Evolutionary conservation across 2,888 invertebrate genomes (phyloP), one percentile per base, ranked within the genome.

Genomic region (Harpalus rufipes): DNA sequence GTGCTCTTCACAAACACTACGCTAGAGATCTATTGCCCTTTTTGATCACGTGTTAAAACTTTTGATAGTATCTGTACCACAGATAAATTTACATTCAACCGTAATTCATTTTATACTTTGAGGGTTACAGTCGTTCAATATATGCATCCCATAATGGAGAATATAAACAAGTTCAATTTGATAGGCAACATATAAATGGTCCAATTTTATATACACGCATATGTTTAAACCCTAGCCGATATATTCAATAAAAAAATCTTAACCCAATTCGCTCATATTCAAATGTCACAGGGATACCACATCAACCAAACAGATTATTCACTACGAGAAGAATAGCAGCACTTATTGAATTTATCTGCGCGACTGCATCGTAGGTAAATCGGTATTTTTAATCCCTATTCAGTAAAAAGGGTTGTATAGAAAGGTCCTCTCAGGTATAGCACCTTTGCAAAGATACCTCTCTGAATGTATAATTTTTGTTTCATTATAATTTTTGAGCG

Each of bases 191-290:
- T 58, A 32, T n/a, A 78, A 78, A 78, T 56, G 80, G 80, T 61
- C 61, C 80, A 80, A 39, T 41, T 59, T 39, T 41, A 41, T 61
- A 80, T 63, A 61, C 51, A 10, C 61, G 80, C 80, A 61, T 80
- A 80, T 63, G 80, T 59, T 59, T 80, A 80, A 79, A 61, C 80
- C 74, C 72, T 14, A 82, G 58, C 82, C 72, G 82, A 82, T 82
- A 82, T 82, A 82, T 82, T 82, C 82, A 82, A 82, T 82, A 82
- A 82, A 82, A 81, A 82, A 82, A 51, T 81, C 81, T 74, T 82
- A 82, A 82, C 82, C 82, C 74, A 82, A 82, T 82, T 82, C 82
- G 74, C 56, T 59, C 32, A 82, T 82, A 82, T 82, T 82, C 82
- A 82, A 82, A 82, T 82, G 82, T 82, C 82, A 82, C 74, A 44